Evolutionary conservation across 1,140 invertebrate genomes (phyloP).

Genomic region (Orussus abietinus): DNA sequence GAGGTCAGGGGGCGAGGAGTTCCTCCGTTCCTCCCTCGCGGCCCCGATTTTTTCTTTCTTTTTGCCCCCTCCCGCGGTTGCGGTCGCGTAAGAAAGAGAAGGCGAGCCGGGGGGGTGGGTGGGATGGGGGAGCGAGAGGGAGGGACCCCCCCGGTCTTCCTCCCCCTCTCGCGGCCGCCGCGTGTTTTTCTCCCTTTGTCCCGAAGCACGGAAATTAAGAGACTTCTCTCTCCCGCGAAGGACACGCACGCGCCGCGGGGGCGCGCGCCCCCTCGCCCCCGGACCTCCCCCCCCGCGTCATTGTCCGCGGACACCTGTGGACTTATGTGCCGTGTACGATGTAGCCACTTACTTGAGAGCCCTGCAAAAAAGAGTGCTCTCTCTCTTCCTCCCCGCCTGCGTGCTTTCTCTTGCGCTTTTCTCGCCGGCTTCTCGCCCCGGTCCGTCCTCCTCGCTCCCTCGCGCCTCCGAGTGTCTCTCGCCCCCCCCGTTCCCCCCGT

Average conservation of each 20-base stretch:
- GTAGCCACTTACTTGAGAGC: conserved; percentile 44
- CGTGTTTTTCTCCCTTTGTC: conserved; percentile 28
- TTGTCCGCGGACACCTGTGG: conserved; percentile 52
- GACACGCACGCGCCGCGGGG: conserved; percentile 13
- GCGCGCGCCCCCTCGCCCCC: conserved; percentile 11
- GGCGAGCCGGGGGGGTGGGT: background rate
- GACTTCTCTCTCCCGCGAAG: conserved; percentile 37
- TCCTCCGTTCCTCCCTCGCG: conserved; percentile 32
- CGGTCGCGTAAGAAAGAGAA: background rate
- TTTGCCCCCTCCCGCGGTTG: background rate
- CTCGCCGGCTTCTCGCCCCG: conserved; percentile 34
- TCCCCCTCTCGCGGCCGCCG: background rate
- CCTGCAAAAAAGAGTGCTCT: too few relatives aligned
- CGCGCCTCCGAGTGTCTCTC: too few relatives aligned
- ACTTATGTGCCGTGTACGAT: conserved; percentile 34
- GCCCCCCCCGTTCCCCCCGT: conserved; percentile 8
- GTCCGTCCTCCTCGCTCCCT: too few relatives aligned
- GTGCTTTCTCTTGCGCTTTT: conserved; percentile 40
- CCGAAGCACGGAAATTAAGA: conserved; percentile 44
- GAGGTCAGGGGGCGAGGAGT: conserved; percentile 17
- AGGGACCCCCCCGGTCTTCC: background rate
- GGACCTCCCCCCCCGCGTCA: conserved; percentile 20
- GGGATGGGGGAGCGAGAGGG: background rate
- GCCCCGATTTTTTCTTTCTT: conserved; percentile 27
- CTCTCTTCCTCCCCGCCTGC: too few relatives aligned